Conservation (phyloP, 2,888 invertebrate species). For the Griposia aprilina region DNA sequence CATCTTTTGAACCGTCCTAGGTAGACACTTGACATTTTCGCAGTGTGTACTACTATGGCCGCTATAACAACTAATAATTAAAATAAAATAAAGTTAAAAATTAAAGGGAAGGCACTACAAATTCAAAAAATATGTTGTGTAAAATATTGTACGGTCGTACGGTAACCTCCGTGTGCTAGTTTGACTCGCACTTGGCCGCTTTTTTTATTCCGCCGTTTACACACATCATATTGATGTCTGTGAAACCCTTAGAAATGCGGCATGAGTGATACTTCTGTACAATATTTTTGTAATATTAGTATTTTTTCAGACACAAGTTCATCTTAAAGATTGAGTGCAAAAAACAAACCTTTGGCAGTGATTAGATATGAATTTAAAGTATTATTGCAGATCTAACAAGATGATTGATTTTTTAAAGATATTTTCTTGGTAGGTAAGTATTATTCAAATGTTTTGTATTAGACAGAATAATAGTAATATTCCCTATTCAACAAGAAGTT, state of each 20-base stretch:
- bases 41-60: not conserved
- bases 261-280: not conserved
- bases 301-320: constrained; percentile 7
- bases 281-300: not conserved
- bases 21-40: not conserved
- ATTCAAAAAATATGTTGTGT: not conserved
- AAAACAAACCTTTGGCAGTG: constrained; percentile 20
- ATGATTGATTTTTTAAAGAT: constrained; percentile 2
- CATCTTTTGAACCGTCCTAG: not conserved
- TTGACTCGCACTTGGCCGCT: not conserved
- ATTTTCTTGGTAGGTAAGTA: not conserved
- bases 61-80: not conserved
- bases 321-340: constrained; percentile 4
- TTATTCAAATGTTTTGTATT: not conserved
- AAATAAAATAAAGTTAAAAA: not conserved
- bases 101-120: not conserved
- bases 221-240: not conserved
- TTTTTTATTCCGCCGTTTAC: not conserved
- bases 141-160: not conserved
- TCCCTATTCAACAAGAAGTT: not conserved
- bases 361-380: constrained; percentile 29
- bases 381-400: not conserved
- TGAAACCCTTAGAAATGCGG: not conserved
- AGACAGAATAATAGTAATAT: not conserved
- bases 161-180: not conserved